Evolutionary conservation across 1,140 invertebrate genomes (phyloP).

Genomic region (Drosophila cardini): DNA sequence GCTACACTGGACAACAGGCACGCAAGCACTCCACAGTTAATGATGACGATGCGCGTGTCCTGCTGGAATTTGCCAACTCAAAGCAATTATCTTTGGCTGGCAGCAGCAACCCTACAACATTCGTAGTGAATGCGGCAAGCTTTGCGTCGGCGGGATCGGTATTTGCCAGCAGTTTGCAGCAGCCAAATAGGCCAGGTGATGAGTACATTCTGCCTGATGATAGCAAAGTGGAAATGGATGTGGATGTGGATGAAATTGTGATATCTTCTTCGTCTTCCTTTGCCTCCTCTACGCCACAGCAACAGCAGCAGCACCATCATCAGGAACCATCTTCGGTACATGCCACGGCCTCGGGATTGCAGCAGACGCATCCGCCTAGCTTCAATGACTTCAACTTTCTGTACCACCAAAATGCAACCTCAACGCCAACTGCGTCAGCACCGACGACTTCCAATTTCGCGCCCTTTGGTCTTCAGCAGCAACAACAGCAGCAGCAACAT

Average conservation of each 20-base stretch:
- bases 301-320: constrained; percentile 34
- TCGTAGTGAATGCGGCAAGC: constrained; percentile 68
- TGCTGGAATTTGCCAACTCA: constrained; percentile 80
- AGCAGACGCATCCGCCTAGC: constrained; percentile 24
- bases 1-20: constrained; percentile 35
- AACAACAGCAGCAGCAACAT: constrained; percentile 55
- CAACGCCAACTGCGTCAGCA: constrained; percentile 26
- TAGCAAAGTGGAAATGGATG: constrained; percentile 69
- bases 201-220: constrained; percentile 77
- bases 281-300: constrained; percentile 49
- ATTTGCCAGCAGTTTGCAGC: constrained; percentile 57
- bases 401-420: constrained; percentile 51
- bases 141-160: constrained; percentile 76
- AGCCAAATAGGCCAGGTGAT: constrained; percentile 49
- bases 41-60: constrained; percentile 72
- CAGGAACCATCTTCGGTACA: not conserved
- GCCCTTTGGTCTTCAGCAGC: constrained; percentile 58
- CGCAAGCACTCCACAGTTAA: constrained; percentile 65
- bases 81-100: constrained; percentile 55
- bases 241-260: constrained; percentile 78
- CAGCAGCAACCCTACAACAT: constrained; percentile 55
- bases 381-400: constrained; percentile 72
- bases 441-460: constrained; percentile 47
- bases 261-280: constrained; percentile 80
- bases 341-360: constrained; percentile 29